Evolutionary conservation across 2,797 vertebrate species (phyloP).

Genomic region (Rhabdophis nuchalis): DNA sequence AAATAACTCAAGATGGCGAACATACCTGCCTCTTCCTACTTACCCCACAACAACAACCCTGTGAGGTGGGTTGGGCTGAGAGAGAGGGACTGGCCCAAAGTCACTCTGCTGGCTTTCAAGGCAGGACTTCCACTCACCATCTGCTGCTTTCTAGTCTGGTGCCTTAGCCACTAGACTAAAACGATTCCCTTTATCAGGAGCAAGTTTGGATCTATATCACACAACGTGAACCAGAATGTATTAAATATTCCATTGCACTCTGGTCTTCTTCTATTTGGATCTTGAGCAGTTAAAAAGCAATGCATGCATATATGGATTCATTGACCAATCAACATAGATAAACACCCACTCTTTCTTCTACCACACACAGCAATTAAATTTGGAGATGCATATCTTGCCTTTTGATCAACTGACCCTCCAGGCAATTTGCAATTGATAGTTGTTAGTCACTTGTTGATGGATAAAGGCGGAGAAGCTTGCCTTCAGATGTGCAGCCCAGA

Average conservation of each 20-base stretch:
- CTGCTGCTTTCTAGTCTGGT: background rate
- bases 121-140: background rate
- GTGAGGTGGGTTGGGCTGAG: background rate
- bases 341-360: background rate
- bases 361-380: background rate
- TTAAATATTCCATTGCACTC: background rate
- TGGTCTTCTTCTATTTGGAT: background rate
- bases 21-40: background rate
- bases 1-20: background rate
- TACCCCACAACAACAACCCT: background rate
- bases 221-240: background rate
- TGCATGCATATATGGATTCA: background rate
- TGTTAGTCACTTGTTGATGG: background rate
- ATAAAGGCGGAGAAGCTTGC: background rate
- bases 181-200: background rate
- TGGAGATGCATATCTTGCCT: background rate
- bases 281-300: background rate
- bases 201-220: background rate
- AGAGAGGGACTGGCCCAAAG: background rate
- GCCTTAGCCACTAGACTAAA: background rate
- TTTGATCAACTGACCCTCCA: background rate
- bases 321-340: background rate
- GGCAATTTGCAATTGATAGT: background rate
- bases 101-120: background rate
- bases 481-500: background rate